Evolutionary conservation across 1,140 invertebrate genomes (phyloP), one percentile per base, ranked within the genome.

Genomic region (Pectinophora gossypiella): DNA sequence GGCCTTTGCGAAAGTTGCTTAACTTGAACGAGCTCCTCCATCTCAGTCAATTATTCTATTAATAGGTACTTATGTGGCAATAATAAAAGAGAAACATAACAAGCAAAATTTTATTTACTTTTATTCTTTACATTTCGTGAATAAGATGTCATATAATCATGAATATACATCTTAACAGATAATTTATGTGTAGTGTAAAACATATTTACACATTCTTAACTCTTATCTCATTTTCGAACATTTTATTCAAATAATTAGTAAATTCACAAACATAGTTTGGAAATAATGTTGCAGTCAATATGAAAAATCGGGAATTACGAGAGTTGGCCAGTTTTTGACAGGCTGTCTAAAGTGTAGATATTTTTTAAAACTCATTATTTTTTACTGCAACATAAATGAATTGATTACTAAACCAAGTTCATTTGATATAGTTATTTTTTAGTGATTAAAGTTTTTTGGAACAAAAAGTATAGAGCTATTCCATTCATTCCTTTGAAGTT

Each of bases 71-170:
- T n/a, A n/a, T n/a, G 27, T 9, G 27, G 2, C 7, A 12, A 32
- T 32, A 3, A 9, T 12, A 32, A 23, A 23, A 23, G 22, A 32
- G n/a, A n/a, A 32, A 32, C 48, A 49, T 76, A 85, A 85, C 81
- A 85, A 85, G 81, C 81, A 80, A 85, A 85, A 76, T 78, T 62
- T 51, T 63, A 57, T 65, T 67, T 84, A 58, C 46, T 51, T 58
- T 77, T 71, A 69, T 72, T 75, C 64, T 69, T 80, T 76, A 82
- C 76, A 72, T 74, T 67, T 64, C 43, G 65, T 76, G 78, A 74
- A 70, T 76, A 76, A 70, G 66, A 77, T 68, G 64, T 62, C 68
- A 59, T 56, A 65, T 61, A 76, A 72, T 69, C 70, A 59, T 75
- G 63, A 64, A 75, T 72, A 62, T 59, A 68, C 62, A 74, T 51